Percentiles rank a stretch among this genome's conserved stretches.
Evolutionary conservation across 2,888 invertebrate genomes (phyloP).

Genomic region (Orthosia gracilis): DNA sequence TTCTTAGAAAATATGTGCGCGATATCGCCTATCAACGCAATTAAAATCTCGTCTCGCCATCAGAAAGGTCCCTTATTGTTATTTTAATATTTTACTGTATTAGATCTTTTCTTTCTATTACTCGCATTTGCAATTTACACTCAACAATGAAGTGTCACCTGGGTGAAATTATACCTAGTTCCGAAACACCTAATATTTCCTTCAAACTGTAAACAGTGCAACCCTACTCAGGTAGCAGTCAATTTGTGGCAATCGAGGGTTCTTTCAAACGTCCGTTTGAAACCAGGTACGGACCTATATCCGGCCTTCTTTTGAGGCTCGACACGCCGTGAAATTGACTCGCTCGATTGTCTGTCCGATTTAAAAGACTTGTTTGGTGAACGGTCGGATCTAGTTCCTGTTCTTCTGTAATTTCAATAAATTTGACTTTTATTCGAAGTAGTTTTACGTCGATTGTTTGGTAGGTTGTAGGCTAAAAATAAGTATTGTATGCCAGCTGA

Average conservation of each 20-base stretch:
- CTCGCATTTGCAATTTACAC: neutral
- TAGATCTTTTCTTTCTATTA: neutral
- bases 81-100: neutral
- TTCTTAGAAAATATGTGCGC: too few relatives aligned
- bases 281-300: conserved; percentile 71
- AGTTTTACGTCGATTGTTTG: too few relatives aligned
- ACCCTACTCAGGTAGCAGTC: conserved; percentile 70
- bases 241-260: conserved; percentile 74
- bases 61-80: too few relatives aligned
- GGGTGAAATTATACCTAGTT: neutral
- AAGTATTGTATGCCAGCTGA: too few relatives aligned
- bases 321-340: conserved; percentile 86
- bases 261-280: conserved; percentile 74
- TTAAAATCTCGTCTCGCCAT: too few relatives aligned
- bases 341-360: conserved; percentile 81
- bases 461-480: too few relatives aligned
- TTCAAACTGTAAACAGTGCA: conserved; percentile 56
- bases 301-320: conserved; percentile 78
- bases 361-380: conserved; percentile 77
- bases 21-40: too few relatives aligned
- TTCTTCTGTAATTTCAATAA: conserved; percentile 59
- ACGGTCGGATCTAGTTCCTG: conserved; percentile 40
- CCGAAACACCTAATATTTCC: conserved; percentile 17
- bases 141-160: neutral
- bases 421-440: conserved; percentile 65